These are phyloP conservation scores for Oryzaephilus surinamensis DNA, from an alignment of 1,140 invertebrate species.

Conservation along the genomic window DNA sequence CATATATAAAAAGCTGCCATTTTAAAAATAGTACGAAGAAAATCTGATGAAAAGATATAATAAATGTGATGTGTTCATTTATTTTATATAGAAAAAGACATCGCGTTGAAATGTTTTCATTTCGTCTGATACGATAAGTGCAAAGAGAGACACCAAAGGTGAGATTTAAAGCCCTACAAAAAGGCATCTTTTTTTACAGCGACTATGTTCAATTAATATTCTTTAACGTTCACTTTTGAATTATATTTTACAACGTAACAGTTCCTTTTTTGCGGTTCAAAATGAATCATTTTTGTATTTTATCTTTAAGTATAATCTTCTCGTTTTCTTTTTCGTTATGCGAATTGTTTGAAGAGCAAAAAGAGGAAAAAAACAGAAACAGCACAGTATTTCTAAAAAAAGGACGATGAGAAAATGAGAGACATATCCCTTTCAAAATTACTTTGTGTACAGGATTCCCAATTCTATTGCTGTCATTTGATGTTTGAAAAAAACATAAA, in stretches of 20 bases:
- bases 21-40: no score
- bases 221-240: conserved; percentile 4
- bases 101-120: conserved; percentile 8
- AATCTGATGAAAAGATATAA: no score
- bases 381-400: no score
- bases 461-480: conserved; percentile 10
- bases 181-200: conserved; percentile 2
- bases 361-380: conserved; percentile 6
- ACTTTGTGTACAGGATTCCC: conserved; percentile 11
- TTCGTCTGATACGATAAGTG: conserved; percentile 5
- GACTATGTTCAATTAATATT: conserved; percentile 10
- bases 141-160: conserved; percentile 8
- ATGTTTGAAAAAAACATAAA: conserved; percentile 10
- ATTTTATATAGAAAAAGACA: no score
- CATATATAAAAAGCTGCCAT: no score
- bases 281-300: conserved; percentile 9
- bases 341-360: conserved; percentile 11
- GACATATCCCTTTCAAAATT: conserved; percentile 11
- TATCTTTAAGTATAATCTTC: conserved; percentile 8
- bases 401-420: conserved; percentile 8
- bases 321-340: conserved; percentile 8
- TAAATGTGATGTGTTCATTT: no score
- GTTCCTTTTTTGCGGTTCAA: conserved; percentile 1
- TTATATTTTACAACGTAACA: conserved; percentile 1
- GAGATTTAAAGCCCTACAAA: conserved; percentile 6